These are phyloP conservation scores for Siderastrea siderea DNA, from an alignment of 92 coral and sea anemone genomes.

Conservation along the genomic window DNA sequence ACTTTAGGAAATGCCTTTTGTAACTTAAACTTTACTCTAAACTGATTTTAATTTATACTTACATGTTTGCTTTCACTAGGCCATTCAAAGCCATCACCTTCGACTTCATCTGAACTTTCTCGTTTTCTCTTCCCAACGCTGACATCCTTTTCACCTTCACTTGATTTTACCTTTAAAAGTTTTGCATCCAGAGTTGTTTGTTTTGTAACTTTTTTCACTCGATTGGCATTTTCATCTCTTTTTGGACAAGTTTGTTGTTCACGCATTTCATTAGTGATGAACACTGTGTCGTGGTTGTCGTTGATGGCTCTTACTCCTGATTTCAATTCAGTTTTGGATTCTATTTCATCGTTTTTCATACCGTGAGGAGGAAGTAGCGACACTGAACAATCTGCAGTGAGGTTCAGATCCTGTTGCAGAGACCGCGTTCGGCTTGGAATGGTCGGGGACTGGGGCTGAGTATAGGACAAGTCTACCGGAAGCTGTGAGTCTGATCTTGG, in stretches of 20 bases:
- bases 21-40: too few relatives aligned
- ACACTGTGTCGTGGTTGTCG: background rate
- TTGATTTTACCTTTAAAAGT: background rate
- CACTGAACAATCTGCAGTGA: constrained; percentile 42
- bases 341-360: background rate
- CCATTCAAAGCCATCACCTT: background rate
- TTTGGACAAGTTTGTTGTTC: background rate
- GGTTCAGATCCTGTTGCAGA: constrained; percentile 25
- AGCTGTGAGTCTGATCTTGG: constrained; percentile 52
- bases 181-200: constrained; percentile 36
- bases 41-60: background rate
- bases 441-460: constrained; percentile 55
- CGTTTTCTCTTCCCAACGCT: constrained; percentile 49
- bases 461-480: constrained; percentile 43
- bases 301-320: background rate
- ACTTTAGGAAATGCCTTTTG: too few relatives aligned
- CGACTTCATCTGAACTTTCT: constrained; percentile 11
- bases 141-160: background rate
- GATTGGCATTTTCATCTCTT: background rate
- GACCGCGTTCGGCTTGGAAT: constrained; percentile 34
- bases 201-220: background rate
- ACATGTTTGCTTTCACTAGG: background rate
- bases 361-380: constrained; percentile 44
- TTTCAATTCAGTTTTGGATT: background rate
- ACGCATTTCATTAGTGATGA: background rate